A percentile compares a stretch with the other conserved stretches of the same genome.
phyloP scores from a whole-genome alignment of 2,888 invertebrate genomes.

The Napeogenes sylphis region DNA sequence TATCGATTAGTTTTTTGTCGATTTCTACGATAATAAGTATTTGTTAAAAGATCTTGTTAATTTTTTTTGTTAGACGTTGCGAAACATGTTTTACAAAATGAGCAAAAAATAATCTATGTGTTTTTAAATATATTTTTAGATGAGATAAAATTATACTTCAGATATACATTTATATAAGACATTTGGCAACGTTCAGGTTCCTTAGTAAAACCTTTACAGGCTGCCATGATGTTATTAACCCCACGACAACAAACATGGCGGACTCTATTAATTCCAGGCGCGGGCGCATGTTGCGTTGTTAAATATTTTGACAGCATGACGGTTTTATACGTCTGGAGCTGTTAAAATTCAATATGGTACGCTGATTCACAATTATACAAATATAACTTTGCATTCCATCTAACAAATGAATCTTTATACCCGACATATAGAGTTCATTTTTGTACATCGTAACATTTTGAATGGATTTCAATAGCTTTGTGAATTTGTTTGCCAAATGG shows the following conservation, averaged over 20 bases:
- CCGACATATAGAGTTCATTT: conserved; percentile 14
- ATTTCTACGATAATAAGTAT: too few species aligned
- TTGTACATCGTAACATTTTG: background rate
- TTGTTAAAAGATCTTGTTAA: too few species aligned
- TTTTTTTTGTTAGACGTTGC: too few species aligned
- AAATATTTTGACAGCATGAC: conserved; percentile 43
- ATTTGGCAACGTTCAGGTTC: background rate
- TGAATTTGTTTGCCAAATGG: conserved; percentile 23
- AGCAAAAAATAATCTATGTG: too few species aligned
- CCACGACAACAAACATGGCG: conserved; percentile 23
- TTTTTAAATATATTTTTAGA: too few species aligned
- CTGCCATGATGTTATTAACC: conserved; percentile 4
- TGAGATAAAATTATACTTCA: too few species aligned
- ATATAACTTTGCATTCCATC: conserved; percentile 11
- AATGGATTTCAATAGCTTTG: conserved; percentile 7
- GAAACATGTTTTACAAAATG: too few species aligned
- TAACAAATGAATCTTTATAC: conserved; percentile 4
- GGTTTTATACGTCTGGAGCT: conserved; percentile 37
- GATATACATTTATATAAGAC: too few species aligned
- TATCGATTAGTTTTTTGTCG: too few species aligned
- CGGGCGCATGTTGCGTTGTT: conserved; percentile 33
- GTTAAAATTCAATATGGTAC: conserved; percentile 37
- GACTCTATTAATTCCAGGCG: conserved; percentile 25
- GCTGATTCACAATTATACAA: conserved; percentile 31
- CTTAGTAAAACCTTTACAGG: background rate